phyloP scores from a whole-genome alignment of 2,888 invertebrate species.

The Drosophila barbarae region DNA sequence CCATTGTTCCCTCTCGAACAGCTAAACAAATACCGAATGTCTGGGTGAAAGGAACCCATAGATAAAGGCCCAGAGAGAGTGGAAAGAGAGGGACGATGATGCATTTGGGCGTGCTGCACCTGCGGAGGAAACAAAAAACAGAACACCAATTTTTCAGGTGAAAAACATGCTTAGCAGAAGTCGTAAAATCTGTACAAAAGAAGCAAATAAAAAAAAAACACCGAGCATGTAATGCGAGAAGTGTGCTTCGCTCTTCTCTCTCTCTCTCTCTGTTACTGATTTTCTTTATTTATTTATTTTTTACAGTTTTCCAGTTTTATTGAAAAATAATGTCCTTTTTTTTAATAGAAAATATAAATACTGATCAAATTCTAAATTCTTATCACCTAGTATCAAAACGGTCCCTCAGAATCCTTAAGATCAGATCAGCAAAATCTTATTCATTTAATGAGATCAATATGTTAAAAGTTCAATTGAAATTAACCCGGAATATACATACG shows the following conservation, averaged over 20 bases:
- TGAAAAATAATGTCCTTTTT: not conserved
- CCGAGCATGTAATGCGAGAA: slow-evolving; percentile 55
- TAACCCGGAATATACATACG: not conserved
- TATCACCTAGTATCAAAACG: not conserved
- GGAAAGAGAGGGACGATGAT: slow-evolving; percentile 6
- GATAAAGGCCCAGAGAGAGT: slow-evolving; percentile 15
- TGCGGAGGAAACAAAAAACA: slow-evolving; percentile 38
- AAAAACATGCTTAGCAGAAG: slow-evolving; percentile 48
- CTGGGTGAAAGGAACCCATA: slow-evolving; percentile 52
- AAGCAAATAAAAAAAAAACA: not conserved
- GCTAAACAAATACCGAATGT: slow-evolving; percentile 62
- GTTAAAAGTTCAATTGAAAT: not conserved
- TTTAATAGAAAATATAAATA: not conserved
- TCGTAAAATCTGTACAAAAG: slow-evolving; percentile 2
- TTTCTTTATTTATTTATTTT: not conserved
- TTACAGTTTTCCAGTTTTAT: not conserved
- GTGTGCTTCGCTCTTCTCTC: slow-evolving; percentile 23
- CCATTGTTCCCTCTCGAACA: slow-evolving; percentile 36
- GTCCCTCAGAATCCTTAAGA: too few species aligned
- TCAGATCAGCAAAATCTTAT: not conserved
- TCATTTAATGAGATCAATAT: not conserved
- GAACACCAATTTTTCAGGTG: slow-evolving; percentile 50
- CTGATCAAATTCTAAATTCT: not conserved
- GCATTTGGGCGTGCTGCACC: slow-evolving; percentile 64
- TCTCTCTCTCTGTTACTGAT: not conserved